Base-by-base conservation (phyloP, 2,888 invertebrate genomes). In the Drosophila stalkeri region DNA sequence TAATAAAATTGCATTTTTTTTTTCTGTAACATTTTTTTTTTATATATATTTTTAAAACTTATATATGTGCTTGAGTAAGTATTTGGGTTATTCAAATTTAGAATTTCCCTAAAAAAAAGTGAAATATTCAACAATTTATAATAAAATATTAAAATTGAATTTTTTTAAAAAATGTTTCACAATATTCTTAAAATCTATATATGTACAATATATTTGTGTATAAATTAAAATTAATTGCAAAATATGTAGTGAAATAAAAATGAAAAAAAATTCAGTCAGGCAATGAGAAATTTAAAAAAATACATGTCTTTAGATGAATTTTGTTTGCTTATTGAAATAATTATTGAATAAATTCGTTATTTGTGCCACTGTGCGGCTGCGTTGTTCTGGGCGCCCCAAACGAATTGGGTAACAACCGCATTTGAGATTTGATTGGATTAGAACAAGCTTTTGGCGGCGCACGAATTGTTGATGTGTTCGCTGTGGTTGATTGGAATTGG, bases 341-440 rank as follows among this genome's bases (percentile, higher is more conserved):
- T 39, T 18, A 18, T n/a, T n/a, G 0, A 1, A 33, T 41, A 5
- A 9, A 16, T n/a, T 41, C 43, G 35, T 18, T 0, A 5, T 33
- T 41, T 46, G 20, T n/a, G 2, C 69, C 72, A 75, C n/a, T 61
- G 75, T 75, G 41, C 35, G 2, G 39, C 20, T 64, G 9, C 12
- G 64, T 33, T 52, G 44, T 33, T 16, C 54, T 39, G 20, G 35
- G 57, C 47, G 61, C 33, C 59, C 47, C 41, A 57, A 64, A 33
- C 63, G 52, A 72, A 76, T 73, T 85, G 72, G 77, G 72, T 52
- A 80, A 80, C 87, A 87, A 85, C 86, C 90, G 66, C 88, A 88
- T 86, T 86, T 75, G 85, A 82, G 86, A 82, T 90, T 90, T 90
- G 90, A 90, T 90, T 90, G 90, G 90, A 90, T 90, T 90, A 86